A percentile compares a stretch with the other conserved stretches of the same genome.
Conservation (phyloP, 2,888 invertebrate species). For the Lasioglossum villosulum region DNA sequence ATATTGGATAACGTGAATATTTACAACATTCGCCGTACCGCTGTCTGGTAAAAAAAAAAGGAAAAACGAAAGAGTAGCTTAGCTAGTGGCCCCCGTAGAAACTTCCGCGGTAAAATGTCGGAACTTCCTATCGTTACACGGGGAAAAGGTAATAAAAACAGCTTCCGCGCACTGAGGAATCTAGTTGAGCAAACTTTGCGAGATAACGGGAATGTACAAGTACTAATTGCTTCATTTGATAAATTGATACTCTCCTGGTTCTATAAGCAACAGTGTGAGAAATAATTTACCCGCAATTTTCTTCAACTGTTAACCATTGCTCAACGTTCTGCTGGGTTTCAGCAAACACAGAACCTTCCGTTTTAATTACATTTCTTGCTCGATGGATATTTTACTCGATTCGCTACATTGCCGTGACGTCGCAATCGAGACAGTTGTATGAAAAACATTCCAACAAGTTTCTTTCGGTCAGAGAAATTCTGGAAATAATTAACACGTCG, state of each 20-base stretch:
- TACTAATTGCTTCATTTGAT: conserved; percentile 14
- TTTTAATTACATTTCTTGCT: neutral
- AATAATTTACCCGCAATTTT: conserved; percentile 8
- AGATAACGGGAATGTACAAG: conserved; percentile 13
- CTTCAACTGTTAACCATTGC: neutral
- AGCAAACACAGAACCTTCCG: neutral
- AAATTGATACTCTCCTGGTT: neutral
- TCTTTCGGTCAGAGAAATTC: neutral
- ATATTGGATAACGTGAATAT: conserved; percentile 26
- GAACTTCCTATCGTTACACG: conserved; percentile 3
- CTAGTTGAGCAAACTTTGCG: neutral
- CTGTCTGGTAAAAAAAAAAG: neutral
- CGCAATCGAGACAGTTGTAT: neutral
- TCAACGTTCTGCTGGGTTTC: neutral
- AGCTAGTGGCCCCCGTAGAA: neutral
- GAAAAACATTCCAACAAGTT: neutral
- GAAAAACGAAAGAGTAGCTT: neutral
- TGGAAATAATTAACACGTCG: no score
- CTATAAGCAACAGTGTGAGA: neutral
- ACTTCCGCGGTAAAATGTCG: conserved; percentile 23
- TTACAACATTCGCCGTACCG: conserved; percentile 8
- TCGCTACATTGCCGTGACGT: neutral
- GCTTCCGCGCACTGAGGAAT: conserved; percentile 12
- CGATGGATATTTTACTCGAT: neutral
- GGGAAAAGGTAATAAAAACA: conserved; percentile 14